Evolutionary conservation across 1,140 invertebrate species (phyloP), one percentile per base, ranked within the genome.

Genomic region (Rhyacophila brunnea): DNA sequence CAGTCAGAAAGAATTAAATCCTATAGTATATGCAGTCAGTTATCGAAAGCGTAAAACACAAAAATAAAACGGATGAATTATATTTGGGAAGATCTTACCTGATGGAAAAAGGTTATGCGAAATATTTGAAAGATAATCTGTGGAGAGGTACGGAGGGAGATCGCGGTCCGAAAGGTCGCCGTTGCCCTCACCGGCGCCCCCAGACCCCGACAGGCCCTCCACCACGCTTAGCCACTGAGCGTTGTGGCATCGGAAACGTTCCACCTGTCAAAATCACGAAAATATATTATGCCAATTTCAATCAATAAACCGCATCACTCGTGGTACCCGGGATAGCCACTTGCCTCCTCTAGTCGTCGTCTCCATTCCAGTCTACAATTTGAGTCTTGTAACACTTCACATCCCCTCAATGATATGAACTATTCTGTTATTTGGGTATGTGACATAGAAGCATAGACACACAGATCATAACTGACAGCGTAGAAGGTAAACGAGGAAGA

Each of bases 191-290:
- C 70, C 70, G 34, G 67, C 74, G 28, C 72, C 69, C 35, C 74
- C 77, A 45, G 76, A 77, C 23, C 71, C 72, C 23, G 19, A 6
- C 40, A 80, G 71, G 54, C 80, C 78, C 70, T 92, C 90, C 19
- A 98, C 92, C 88, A 98, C 96, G 67, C 95, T 93, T 44, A 99
- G 75, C 97, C 96, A 99, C 71, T 98, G 94, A 0, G 92, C 90
- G 77, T 99, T 99, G 74, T 99, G 94, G 72, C 92, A 93, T 15
- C 93, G 83, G 73, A 99, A 99, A 67, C 95, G 92, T 77, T 98
- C 95, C 60, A 92, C 83, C 79, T 83, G 44, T 15, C 47, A 40
- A 66, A 15, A 35, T 28, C 9, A 28, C 9, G n/a, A n/a, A n/a
- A n/a, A n/a, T n/a, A n/a, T n/a, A n/a, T n/a, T n/a, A n/a, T n/a